These are phyloP conservation scores for Ophion ventricosus DNA, from an alignment of 2,888 invertebrate species.

Conservation along the genomic window DNA sequence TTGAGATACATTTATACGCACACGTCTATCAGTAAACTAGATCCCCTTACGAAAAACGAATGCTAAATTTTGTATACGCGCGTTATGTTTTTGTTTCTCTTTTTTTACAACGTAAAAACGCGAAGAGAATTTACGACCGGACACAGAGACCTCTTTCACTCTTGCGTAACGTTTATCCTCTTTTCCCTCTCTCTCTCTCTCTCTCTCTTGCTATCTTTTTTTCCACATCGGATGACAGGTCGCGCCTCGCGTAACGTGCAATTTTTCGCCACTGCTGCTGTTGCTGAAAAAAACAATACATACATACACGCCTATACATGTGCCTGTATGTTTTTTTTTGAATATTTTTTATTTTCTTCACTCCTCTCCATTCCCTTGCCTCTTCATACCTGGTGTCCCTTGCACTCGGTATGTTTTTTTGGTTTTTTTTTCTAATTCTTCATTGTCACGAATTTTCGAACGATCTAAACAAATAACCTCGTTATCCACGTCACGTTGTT, in stretches of 20 bases:
- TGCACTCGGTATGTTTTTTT: constrained; percentile 14
- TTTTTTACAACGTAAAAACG: constrained; percentile 56
- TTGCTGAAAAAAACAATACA: constrained; percentile 2
- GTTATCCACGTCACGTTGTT: neutral
- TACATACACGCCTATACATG: neutral
- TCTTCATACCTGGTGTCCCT: constrained; percentile 10
- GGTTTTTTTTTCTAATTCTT: constrained; percentile 37
- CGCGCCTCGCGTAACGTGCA: constrained; percentile 33
- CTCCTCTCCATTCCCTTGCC: neutral
- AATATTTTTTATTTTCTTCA: constrained; percentile 12
- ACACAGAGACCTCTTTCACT: constrained; percentile 15
- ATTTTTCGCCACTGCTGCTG: constrained; percentile 38
- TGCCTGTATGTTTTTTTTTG: constrained; percentile 13
- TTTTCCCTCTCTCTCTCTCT: neutral
- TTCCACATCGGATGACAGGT: constrained; percentile 51
- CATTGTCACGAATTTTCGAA: constrained; percentile 45
- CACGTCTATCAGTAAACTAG: constrained; percentile 2
- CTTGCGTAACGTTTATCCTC: constrained; percentile 19
- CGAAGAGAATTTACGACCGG: constrained; percentile 62
- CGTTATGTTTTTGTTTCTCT: neutral
- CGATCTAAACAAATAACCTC: constrained; percentile 47
- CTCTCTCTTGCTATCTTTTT: constrained; percentile 19
- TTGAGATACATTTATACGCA: neutral
- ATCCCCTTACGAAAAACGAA: constrained; percentile 49
- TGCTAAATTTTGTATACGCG: constrained; percentile 53